Percentiles rank a stretch among this genome's conserved stretches.
Conservation (phyloP, 2,797 vertebrate species). For the Decapterus maruadsi region DNA sequence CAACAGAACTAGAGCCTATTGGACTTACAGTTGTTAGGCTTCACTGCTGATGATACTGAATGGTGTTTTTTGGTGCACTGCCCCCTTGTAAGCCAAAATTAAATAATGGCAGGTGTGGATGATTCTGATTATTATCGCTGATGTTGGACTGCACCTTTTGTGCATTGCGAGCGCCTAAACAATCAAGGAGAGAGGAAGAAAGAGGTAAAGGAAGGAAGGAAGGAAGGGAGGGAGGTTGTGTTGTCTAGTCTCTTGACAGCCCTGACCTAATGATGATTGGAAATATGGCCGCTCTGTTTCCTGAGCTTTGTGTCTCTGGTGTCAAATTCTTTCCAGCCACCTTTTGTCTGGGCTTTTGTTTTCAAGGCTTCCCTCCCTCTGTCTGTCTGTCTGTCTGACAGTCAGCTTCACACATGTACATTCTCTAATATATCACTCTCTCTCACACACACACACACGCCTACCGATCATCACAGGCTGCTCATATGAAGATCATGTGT, state of each 20-base stretch:
- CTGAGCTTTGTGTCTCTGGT: constrained; percentile 32
- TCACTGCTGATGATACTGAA: neutral
- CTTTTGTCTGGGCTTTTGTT: constrained; percentile 25
- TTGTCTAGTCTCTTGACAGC: constrained; percentile 38
- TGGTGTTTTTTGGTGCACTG: neutral
- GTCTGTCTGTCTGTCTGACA: neutral
- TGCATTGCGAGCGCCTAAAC: neutral
- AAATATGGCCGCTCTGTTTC: constrained; percentile 39
- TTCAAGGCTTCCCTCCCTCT: neutral
- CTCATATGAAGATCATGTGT: constrained; percentile 41
- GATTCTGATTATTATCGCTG: neutral
- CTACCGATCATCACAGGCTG: constrained; percentile 25
- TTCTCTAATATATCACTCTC: constrained; percentile 5
- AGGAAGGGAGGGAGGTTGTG: constrained; percentile 34
- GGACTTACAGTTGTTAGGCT: neutral
- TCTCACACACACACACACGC: constrained; percentile 9
- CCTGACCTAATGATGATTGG: constrained; percentile 34
- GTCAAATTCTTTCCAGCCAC: constrained; percentile 55
- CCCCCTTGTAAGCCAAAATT: neutral
- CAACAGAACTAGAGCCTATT: neutral
- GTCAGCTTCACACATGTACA: constrained; percentile 12
- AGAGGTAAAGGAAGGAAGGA: constrained; percentile 22
- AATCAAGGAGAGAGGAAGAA: neutral
- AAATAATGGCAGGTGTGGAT: neutral
- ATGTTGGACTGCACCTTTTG: constrained; percentile 1